phyloP scores from a whole-genome alignment of 2,113 vertebrate genomes.

The Mustela lutreola region DNA sequence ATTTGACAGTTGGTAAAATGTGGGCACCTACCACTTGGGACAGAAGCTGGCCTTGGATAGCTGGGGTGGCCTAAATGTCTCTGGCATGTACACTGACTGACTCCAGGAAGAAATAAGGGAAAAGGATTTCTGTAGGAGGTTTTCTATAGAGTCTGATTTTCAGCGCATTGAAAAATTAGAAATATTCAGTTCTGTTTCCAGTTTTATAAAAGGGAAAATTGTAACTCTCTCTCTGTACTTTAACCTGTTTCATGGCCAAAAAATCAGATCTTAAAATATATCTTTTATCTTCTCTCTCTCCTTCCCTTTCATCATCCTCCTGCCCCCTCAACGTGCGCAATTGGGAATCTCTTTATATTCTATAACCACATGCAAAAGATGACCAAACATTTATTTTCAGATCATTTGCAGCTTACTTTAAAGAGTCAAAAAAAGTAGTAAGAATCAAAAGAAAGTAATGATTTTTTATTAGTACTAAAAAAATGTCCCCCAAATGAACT shows the following conservation, averaged over 20 bases:
- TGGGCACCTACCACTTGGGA: neutral
- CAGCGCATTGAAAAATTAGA: neutral
- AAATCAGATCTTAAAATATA: neutral
- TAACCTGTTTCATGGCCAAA: neutral
- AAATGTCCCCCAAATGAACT: neutral
- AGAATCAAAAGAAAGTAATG: neutral
- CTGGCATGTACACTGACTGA: neutral
- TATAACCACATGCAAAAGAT: neutral
- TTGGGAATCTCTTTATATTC: neutral
- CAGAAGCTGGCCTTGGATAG: neutral
- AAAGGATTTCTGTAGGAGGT: neutral
- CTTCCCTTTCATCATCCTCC: neutral
- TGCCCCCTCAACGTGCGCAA: neutral
- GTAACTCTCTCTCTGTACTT: neutral
- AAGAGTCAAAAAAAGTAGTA: neutral
- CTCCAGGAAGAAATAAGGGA: neutral
- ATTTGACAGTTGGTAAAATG: neutral
- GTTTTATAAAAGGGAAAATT: neutral
- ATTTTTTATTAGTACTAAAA: neutral
- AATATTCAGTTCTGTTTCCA: neutral
- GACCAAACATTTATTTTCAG: neutral
- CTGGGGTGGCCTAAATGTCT: neutral
- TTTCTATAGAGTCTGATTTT: neutral
- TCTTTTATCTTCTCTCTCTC: neutral
- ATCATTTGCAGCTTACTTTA: neutral